phyloP scores from a whole-genome alignment of 2,797 vertebrate genomes.

The Mormyrus proboscirostris region DNA sequence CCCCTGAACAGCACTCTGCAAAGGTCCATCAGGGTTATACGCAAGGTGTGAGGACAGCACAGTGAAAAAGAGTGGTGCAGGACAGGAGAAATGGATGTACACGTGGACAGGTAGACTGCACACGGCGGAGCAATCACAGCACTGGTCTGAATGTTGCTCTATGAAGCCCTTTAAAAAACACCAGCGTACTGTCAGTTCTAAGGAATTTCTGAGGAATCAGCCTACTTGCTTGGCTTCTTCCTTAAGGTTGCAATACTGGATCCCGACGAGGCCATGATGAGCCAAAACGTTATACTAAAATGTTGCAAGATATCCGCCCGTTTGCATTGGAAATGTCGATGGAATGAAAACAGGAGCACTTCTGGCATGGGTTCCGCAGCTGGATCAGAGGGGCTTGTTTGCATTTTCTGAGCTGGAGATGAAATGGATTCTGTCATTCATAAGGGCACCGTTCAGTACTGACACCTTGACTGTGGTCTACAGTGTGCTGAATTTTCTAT shows the following conservation, averaged over 20 bases:
- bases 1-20: neutral
- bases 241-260: neutral
- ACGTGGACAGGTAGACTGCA: neutral
- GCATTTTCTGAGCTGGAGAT: neutral
- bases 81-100: neutral
- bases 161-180: neutral
- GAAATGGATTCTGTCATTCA: conserved; percentile 6
- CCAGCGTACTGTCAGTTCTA: neutral
- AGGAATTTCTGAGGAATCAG: conserved; percentile 10
- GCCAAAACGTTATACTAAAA: conserved; percentile 8
- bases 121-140: neutral
- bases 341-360: neutral
- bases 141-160: neutral
- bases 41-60: neutral
- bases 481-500: neutral
- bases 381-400: neutral
- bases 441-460: neutral
- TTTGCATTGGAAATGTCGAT: neutral
- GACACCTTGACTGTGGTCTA: neutral
- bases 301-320: neutral
- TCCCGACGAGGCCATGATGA: neutral
- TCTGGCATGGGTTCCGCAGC: neutral
- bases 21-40: neutral
- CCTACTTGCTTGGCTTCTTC: neutral
- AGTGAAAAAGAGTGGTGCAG: neutral